Base-by-base conservation (phyloP, 2,888 invertebrate genomes). In the Sarcophaga caerulescens region DNA sequence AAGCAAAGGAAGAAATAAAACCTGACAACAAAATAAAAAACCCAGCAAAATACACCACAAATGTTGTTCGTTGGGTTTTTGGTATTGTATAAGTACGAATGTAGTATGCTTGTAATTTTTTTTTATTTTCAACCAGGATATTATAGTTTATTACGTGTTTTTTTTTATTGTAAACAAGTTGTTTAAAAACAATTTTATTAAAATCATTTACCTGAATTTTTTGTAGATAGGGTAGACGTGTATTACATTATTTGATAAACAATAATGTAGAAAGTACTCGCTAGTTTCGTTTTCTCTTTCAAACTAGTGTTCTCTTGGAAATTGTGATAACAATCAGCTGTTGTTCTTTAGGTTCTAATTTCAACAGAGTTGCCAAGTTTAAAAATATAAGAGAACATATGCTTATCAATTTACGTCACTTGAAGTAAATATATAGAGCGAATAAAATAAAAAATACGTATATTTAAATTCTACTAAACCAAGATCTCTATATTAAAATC, bases 31-130 rank as follows among this genome's bases (percentile, higher is more conserved):
- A 52, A 52, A 52, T 14, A 14, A 52, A 14, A 75, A 82, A 44
- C 21, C 35, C 71, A 79, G 17, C 21, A 80, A 80, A 76, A n/a
- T 75, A 68, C 62, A 82, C 62, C 25, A 76, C 21, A 75, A 59
- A 80, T 69, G 76, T 76, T 85, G 82, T 80, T 80, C 47, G 82
- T 80, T 80, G 68, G 76, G 82, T 82, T 85, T 85, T 82, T 70
- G 65, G 52, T 35, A 52, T 44, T 60, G 52, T 52, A 17, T 52
- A 52, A 52, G 52, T 14, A 52, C 17, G 52, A 14, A 17, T 52
- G 14, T 52, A 17, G 12, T 14, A 12, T 52, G 52, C 8, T 10
- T 35, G 35, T 35, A 2, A 35, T 52, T 12, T 52, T n/a, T 47
- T 52, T 47, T 74, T 70, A 57, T 66, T 85, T 19, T 80, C 71